phyloP scores from a whole-genome alignment of 2,797 vertebrate genomes.

The Crenuchus spilurus region DNA sequence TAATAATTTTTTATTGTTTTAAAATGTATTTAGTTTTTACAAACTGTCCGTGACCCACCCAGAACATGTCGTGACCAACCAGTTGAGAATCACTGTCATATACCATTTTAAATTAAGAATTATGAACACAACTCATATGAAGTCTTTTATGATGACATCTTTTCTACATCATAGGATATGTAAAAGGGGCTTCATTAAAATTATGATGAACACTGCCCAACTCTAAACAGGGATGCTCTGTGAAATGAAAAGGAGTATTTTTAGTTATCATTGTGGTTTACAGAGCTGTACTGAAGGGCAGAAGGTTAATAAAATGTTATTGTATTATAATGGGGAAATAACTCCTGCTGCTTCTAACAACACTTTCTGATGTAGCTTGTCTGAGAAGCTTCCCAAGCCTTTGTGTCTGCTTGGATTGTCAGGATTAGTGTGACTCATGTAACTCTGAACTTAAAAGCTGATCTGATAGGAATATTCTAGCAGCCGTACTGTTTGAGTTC shows the following conservation, averaged over 20 bases:
- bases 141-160: too few relatives aligned
- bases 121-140: too few relatives aligned
- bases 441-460: background rate
- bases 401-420: background rate
- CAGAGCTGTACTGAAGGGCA: too few relatives aligned
- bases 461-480: background rate
- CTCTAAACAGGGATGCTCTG: background rate
- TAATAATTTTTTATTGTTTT: too few relatives aligned
- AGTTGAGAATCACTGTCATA: too few relatives aligned
- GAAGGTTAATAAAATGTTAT: background rate
- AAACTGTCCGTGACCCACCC: too few relatives aligned
- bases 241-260: background rate
- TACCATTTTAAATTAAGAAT: too few relatives aligned
- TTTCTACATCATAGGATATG: too few relatives aligned
- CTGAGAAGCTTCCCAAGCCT: background rate
- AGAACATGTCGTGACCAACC: too few relatives aligned
- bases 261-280: too few relatives aligned
- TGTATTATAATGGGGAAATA: background rate
- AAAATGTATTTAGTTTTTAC: too few relatives aligned
- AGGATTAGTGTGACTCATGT: background rate
- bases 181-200: too few relatives aligned
- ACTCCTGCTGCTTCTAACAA: background rate
- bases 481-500: background rate
- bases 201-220: background rate
- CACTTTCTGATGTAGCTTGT: background rate